Evolutionary conservation across 2,888 invertebrate species (phyloP), one percentile per base, ranked within the genome.

Genomic region (Lampropteryx suffumata): DNA sequence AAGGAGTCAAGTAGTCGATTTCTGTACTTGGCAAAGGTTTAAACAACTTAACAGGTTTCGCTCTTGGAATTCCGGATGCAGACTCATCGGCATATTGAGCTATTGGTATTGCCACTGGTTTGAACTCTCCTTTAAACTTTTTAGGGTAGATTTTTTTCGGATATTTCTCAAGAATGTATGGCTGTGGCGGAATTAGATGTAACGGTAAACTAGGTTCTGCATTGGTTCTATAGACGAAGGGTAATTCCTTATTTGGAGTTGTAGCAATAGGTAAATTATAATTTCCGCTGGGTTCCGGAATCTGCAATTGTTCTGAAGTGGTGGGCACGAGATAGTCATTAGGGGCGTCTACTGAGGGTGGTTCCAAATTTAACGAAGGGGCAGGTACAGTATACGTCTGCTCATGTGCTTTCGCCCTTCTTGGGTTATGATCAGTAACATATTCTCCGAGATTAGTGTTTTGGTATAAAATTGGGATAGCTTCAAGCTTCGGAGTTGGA

Each of bases 81-180:
- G 74, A 57, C 11, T 74, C 76, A 21, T 79, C 81, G 29, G 69
- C 71, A 49, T 73, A 84, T 57, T 83, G 83, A 3, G 67, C 67
- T 50, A 89, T 67, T 5, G 90, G 90, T 59, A 90, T 87, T 1
- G 84, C 79, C 33, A 89, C 69, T 0, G 90, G 87, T 45, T 88
- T 90, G 45, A 91, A 85, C 13, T 84, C 84, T 36, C 86, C 82
- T 53, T 82, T 73, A 69, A 85, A 93, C 67, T 93, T 93, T 69
- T 93, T 93, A 0, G 93, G 93, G 62, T 91, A 92, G 14, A 85
- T 64, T 63, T 89, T 89, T 12, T 92, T 92, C 1, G 92, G 92
- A 13, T 76, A 71, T 58, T 89, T 82, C 57, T 74, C 78, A 60
- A 71, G 74, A 62, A 59, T 67, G 70, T 65, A 66, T 41, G 59